phyloP scores from a whole-genome alignment of 1,140 invertebrate species.

The Vollenhovia emeryi region DNA sequence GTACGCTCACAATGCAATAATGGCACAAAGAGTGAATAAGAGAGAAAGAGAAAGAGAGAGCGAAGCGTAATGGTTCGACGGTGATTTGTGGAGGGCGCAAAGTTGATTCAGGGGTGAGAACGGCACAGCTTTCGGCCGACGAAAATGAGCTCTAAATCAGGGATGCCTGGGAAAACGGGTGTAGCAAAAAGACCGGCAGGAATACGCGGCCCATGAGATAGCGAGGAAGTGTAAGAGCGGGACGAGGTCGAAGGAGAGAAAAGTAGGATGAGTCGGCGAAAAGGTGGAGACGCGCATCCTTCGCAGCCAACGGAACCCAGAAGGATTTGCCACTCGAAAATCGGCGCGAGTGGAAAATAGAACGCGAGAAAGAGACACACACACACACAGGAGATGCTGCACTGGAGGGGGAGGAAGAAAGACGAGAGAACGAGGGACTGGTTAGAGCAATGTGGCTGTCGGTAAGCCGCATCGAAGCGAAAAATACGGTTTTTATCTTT shows the following conservation, averaged over 20 bases:
- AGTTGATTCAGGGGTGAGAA: slow-evolving; percentile 79
- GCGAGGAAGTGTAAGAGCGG: slow-evolving; percentile 33
- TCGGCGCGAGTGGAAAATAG: slow-evolving; percentile 30
- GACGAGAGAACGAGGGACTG: background rate
- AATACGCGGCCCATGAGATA: slow-evolving; percentile 55
- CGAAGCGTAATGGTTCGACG: slow-evolving; percentile 64
- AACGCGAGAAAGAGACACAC: slow-evolving; percentile 24
- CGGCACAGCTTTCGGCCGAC: slow-evolving; percentile 75
- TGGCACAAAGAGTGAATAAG: background rate
- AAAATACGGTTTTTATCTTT: slow-evolving; percentile 82
- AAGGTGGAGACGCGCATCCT: slow-evolving; percentile 33
- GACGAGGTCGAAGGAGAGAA: slow-evolving; percentile 14
- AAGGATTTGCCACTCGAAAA: slow-evolving; percentile 56
- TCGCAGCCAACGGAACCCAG: slow-evolving; percentile 6
- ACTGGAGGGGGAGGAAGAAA: background rate
- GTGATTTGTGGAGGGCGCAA: slow-evolving; percentile 75
- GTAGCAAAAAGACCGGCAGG: slow-evolving; percentile 74
- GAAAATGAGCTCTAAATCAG: slow-evolving; percentile 82
- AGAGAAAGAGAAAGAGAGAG: slow-evolving; percentile 46
- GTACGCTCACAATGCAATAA: slow-evolving; percentile 29
- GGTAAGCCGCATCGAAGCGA: slow-evolving; percentile 80
- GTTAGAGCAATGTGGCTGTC: slow-evolving; percentile 50
- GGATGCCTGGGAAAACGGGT: slow-evolving; percentile 72
- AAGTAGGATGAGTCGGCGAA: slow-evolving; percentile 22
- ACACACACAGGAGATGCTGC: slow-evolving; percentile 8